phyloP scores from a whole-genome alignment of 2,797 vertebrate genomes.

The Morus bassanus region DNA sequence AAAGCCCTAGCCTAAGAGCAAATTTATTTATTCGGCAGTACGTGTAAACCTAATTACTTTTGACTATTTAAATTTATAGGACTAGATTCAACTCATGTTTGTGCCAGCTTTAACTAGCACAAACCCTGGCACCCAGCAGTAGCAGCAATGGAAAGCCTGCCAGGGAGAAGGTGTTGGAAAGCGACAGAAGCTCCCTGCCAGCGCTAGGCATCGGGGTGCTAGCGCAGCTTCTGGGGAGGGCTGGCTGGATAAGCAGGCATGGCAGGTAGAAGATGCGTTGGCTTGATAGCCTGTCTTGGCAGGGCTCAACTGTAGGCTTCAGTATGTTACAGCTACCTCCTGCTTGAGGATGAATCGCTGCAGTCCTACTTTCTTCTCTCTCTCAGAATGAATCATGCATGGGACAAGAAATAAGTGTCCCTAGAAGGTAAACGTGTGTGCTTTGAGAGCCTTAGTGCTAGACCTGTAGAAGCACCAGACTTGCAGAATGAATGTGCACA shows the following conservation, averaged over 20 bases:
- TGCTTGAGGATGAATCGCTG: background rate
- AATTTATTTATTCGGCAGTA: constrained; percentile 64
- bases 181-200: constrained; percentile 43
- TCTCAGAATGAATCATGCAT: background rate
- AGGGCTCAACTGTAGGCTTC: background rate
- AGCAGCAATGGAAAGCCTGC: constrained; percentile 19
- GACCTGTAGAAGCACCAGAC: background rate
- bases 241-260: constrained; percentile 33
- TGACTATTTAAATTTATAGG: constrained; percentile 63
- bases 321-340: background rate
- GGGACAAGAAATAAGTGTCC: background rate
- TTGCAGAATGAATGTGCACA: background rate
- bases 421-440: background rate
- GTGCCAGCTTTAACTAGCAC: constrained; percentile 52
- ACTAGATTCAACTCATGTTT: constrained; percentile 41
- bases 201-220: background rate
- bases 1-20: constrained; percentile 34
- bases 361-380: background rate
- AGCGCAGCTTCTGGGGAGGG: background rate
- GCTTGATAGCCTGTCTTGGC: constrained; percentile 17
- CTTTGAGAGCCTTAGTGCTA: background rate
- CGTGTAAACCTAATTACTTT: constrained; percentile 65
- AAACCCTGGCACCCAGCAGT: constrained; percentile 21
- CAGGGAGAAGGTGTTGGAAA: constrained; percentile 54
- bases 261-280: constrained; percentile 43